Conservation (phyloP, 2,113 vertebrate species). For the Oxyruncus cristatus region DNA sequence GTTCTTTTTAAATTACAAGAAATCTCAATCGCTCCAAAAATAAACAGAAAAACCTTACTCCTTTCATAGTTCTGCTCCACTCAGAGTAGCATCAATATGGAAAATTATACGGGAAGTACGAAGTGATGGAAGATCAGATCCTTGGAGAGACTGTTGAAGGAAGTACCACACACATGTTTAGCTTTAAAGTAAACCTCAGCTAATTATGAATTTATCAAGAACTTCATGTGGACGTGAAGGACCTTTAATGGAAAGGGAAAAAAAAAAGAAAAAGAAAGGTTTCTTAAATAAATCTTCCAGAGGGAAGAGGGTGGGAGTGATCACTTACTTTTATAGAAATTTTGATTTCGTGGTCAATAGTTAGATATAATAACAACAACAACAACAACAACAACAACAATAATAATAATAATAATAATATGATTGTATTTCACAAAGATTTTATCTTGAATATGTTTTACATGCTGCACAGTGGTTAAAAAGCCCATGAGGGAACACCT, state of each 20-base stretch:
- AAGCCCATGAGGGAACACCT: neutral
- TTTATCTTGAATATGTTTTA: neutral
- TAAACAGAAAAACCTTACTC: neutral
- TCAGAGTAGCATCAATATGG: neutral
- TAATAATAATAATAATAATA: neutral
- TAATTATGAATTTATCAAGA: neutral
- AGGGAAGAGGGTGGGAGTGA: neutral
- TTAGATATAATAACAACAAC: neutral
- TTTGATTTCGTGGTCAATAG: neutral
- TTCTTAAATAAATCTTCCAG: neutral
- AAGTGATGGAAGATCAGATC: neutral
- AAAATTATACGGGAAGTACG: neutral
- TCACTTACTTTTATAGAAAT: neutral
- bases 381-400: neutral
- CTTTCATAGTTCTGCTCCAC: neutral
- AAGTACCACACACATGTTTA: neutral
- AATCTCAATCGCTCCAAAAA: neutral
- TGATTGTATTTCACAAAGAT: neutral
- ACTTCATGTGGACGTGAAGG: neutral
- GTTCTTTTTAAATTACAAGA: neutral
- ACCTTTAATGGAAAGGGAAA: rapidly evolving
- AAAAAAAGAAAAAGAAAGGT: rapidly evolving
- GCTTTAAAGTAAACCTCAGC: neutral
- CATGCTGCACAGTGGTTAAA: neutral
- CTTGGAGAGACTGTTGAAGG: neutral